Conservation (phyloP, 2,113 vertebrate genomes). For the Pteronura brasiliensis region DNA sequence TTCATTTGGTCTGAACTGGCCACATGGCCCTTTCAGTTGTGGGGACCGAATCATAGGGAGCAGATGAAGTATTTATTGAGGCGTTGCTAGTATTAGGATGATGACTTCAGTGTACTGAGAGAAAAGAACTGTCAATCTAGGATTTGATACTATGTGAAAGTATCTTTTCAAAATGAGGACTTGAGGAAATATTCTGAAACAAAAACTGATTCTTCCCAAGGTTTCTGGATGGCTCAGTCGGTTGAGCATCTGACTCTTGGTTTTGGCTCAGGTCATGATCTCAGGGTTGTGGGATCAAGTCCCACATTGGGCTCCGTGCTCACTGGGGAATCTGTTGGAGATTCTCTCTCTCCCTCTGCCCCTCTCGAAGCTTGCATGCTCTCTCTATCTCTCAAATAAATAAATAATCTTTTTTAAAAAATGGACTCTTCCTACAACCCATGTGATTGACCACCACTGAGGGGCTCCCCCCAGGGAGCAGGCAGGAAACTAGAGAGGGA, state of each 20-base stretch:
- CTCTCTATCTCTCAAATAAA: neutral
- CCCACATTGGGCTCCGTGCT: neutral
- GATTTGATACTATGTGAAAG: neutral
- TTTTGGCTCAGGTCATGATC: neutral
- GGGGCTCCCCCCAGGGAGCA: neutral
- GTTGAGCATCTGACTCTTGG: neutral
- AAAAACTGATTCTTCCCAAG: neutral
- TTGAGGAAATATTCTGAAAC: neutral
- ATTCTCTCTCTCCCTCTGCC: neutral
- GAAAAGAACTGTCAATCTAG: neutral
- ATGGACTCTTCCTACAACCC: neutral
- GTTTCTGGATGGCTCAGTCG: neutral
- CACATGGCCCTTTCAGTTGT: neutral
- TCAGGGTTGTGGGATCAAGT: neutral
- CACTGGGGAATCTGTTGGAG: neutral
- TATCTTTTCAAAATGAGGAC: neutral
- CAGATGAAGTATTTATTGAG: no score
- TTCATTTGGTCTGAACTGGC: neutral
- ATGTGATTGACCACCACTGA: neutral
- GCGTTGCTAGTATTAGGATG: neutral
- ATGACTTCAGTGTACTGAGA: neutral
- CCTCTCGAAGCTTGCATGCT: neutral
- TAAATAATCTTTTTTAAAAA: neutral
- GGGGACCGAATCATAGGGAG: rapidly evolving
- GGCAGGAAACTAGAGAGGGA: neutral